These are phyloP conservation scores for Pipistrellus pygmaeus DNA, from an alignment of 2,797 vertebrate genomes.

Conservation along the genomic window DNA sequence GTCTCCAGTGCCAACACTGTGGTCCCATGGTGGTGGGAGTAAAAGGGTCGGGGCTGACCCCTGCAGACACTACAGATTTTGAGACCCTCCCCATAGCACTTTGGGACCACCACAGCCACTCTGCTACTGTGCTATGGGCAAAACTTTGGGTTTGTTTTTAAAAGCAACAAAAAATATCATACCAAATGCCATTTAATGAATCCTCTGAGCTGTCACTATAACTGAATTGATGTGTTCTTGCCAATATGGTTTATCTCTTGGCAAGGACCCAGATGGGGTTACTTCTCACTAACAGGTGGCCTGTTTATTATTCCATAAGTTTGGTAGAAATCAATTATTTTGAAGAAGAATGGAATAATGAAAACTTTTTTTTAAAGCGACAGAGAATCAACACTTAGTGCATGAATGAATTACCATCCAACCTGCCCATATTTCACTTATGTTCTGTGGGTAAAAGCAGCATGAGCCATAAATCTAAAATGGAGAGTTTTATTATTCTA, in stretches of 20 bases:
- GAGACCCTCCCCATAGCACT: neutral
- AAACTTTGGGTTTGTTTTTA: constrained; percentile 35
- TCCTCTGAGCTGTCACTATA: constrained; percentile 42
- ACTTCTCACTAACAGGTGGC: constrained; percentile 72
- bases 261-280: constrained; percentile 64
- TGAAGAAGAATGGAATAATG: constrained; percentile 56
- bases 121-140: neutral
- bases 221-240: constrained; percentile 51
- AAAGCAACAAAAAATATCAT: constrained; percentile 59
- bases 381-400: constrained; percentile 62
- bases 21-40: accelerated
- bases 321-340: constrained; percentile 58
- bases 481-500: neutral
- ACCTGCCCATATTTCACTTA: constrained; percentile 46
- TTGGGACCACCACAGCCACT: neutral
- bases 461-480: constrained; percentile 10
- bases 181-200: constrained; percentile 66
- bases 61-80: neutral
- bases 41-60: neutral
- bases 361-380: constrained; percentile 57
- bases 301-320: constrained; percentile 69
- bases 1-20: neutral
- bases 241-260: constrained; percentile 60
- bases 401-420: constrained; percentile 49
- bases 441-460: constrained; percentile 1